Base-by-base conservation (phyloP, 2,888 invertebrate species). In the Chesias legatella region DNA sequence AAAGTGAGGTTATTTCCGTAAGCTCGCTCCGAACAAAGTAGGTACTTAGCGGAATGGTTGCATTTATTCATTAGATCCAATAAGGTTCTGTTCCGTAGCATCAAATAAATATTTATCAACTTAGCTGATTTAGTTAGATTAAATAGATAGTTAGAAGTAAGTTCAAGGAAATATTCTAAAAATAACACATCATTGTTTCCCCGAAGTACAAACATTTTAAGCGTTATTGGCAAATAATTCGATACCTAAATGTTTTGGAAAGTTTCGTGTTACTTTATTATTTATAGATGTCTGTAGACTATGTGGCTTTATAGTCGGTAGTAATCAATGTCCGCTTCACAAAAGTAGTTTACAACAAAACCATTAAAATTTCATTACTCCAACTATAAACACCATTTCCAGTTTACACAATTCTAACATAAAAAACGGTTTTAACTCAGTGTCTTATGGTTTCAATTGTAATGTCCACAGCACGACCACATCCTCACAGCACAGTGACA, bases 401-500 rank as follows among this genome's bases (percentile, higher is more conserved):
- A 22, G 27, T 34, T 22, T 7, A 21, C 8, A 24, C 28, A 23
- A n/a, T 28, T 26, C 21, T 33, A 33, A 34, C 34, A 11, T 5
- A 7, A 27, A 28, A n/a, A 10, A 10, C 17, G 3, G 10, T 13
- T 23, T 24, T 36, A 43, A 35, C 23, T 17, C 7, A 7, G 30
- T 8, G 8, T 20, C 2, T 38, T 24, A 39, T 36, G 22, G 25
- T 36, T 53, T 29, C 48, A 48, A 47, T 55, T 37, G 45, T 27
- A 42, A 43, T 63, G 69, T 90, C 45, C 53, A 56, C 89, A 93
- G 93, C 86, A 89, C 91, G 37, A 91, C 92, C 53, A 90, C 92
- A 60, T 91, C 92, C 51, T 89, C 91, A 68, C 88, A 90, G 50
- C 91, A 92, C 73, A 90, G 90, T 60, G 90, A 90, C 70, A 89